These are phyloP conservation scores for Myoxocephalus aenaeus DNA, from an alignment of 2,797 vertebrate species.

Conservation along the genomic window DNA sequence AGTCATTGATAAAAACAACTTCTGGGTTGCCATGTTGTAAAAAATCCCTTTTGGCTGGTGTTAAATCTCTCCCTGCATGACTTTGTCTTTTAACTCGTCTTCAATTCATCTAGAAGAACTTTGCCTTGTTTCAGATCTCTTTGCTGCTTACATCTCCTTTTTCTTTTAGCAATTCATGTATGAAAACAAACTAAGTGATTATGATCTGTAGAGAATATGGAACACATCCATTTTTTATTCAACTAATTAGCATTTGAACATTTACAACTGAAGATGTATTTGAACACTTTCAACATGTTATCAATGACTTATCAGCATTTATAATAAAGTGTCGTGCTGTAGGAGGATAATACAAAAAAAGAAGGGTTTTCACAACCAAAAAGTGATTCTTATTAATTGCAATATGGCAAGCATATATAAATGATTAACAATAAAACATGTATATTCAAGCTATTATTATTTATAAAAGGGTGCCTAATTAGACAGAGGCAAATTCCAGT, in stretches of 20 bases:
- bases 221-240: background rate
- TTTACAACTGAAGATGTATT: background rate
- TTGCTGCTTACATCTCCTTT: background rate
- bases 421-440: background rate
- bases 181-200: background rate
- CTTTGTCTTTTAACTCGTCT: background rate
- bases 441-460: background rate
- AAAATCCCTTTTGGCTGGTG: background rate
- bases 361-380: background rate
- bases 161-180: background rate
- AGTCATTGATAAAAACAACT: background rate
- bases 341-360: background rate
- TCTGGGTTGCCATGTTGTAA: background rate
- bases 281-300: background rate
- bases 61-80: background rate
- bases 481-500: background rate
- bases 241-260: background rate
- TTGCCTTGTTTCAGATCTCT: background rate
- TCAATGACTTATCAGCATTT: background rate
- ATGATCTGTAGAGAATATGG: background rate
- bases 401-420: background rate
- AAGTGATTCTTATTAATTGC: background rate
- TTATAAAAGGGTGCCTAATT: background rate
- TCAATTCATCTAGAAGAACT: background rate
- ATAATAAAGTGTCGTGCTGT: background rate